Percentiles rank a stretch among this genome's conserved stretches.
Conservation (phyloP, 2,113 vertebrate species). For the Stegostoma tigrinum region DNA sequence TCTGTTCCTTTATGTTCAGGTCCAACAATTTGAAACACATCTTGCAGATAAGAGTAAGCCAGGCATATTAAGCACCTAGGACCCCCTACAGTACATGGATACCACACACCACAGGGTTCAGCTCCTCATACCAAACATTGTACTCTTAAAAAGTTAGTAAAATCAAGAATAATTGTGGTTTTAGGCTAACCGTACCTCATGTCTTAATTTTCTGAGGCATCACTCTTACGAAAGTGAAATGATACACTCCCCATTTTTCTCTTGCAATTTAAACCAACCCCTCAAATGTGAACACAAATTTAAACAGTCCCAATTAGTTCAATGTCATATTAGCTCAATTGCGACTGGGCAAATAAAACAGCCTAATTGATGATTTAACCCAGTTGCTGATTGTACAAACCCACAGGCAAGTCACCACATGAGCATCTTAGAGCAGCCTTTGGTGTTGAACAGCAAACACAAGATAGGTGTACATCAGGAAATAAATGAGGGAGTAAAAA, state of each 20-base stretch:
- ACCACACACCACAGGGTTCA: background rate
- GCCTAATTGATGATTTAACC: background rate
- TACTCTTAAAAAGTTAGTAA: background rate
- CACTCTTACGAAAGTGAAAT: background rate
- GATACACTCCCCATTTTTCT: background rate
- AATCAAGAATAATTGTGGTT: background rate
- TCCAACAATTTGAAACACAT: background rate
- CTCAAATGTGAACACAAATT: background rate
- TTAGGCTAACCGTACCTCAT: background rate
- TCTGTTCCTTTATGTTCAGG: background rate
- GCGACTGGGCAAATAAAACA: background rate
- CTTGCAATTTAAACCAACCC: background rate
- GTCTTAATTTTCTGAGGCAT: background rate
- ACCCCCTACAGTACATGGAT: background rate
- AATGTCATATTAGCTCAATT: background rate
- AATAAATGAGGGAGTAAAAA: background rate
- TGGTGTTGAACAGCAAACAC: background rate
- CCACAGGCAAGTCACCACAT: background rate
- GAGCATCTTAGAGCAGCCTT: background rate
- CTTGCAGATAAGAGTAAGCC: background rate
- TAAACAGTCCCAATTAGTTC: background rate
- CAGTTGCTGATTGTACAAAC: background rate
- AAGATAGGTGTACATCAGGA: background rate
- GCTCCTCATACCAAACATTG: background rate
- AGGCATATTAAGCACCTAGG: background rate